phyloP scores from a whole-genome alignment of 2,113 vertebrate species.

The Saccopteryx bilineata region DNA sequence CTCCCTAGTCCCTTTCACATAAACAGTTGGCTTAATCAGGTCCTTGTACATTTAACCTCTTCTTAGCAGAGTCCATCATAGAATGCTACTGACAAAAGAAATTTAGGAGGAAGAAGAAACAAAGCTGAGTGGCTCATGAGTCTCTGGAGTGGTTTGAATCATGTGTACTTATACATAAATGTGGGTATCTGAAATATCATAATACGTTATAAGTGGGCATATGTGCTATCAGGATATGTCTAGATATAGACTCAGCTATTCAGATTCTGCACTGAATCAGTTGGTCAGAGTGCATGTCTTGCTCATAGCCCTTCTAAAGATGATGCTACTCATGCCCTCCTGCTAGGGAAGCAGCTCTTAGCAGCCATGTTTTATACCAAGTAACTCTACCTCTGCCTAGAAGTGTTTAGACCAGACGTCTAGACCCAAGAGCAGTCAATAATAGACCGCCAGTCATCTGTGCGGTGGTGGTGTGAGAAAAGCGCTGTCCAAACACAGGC shows the following conservation, averaged over 20 bases:
- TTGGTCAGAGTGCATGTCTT: background rate
- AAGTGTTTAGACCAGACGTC: background rate
- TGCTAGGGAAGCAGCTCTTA: background rate
- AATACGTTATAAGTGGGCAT: background rate
- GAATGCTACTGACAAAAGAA: background rate
- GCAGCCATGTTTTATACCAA: background rate
- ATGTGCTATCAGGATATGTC: background rate
- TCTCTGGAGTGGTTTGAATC: background rate
- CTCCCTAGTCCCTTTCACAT: background rate
- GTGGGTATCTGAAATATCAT: background rate
- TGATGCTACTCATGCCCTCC: background rate
- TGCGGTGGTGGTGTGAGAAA: background rate
- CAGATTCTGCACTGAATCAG: background rate
- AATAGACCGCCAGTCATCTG: background rate
- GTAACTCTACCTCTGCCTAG: background rate
- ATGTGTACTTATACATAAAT: background rate
- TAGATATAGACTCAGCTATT: background rate
- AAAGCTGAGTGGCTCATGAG: background rate
- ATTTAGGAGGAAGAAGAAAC: background rate
- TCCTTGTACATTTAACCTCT: background rate
- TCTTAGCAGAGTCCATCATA: background rate
- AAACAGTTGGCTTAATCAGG: background rate
- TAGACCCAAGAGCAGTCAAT: background rate
- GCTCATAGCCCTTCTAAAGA: background rate
- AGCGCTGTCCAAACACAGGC: background rate